Conservation (phyloP, 2,797 vertebrate species). For the Monodelphis domestica region DNA sequence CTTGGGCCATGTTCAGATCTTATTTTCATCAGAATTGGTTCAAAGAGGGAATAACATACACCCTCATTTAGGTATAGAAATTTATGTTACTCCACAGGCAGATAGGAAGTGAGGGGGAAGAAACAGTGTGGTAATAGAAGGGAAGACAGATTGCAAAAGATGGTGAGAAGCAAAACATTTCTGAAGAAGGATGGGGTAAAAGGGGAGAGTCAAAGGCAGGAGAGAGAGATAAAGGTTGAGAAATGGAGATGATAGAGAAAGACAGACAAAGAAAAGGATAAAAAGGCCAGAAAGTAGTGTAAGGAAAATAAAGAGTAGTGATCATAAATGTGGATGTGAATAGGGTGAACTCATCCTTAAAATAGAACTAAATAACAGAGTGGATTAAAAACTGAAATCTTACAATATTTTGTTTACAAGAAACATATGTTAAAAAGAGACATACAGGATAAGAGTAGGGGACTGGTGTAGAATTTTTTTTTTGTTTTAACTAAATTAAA, state of each 20-base stretch:
- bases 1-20: not conserved
- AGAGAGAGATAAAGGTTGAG: too few species aligned
- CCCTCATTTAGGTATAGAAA: not conserved
- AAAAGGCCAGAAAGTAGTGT: too few species aligned
- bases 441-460: too few species aligned
- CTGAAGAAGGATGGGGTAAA: not conserved
- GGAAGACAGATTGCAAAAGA: not conserved
- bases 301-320: not conserved
- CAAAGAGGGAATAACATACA: not conserved
- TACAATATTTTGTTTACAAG: too few species aligned
- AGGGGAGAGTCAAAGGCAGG: too few species aligned
- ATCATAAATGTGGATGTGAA: not conserved
- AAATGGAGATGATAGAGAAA: too few species aligned
- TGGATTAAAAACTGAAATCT: too few species aligned
- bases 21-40: not conserved
- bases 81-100: not conserved
- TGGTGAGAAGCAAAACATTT: not conserved
- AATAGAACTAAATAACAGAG: not conserved
- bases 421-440: too few species aligned
- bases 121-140: not conserved
- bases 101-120: not conserved
- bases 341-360: not conserved
- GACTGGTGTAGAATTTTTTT: too few species aligned
- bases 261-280: too few species aligned
- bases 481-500: too few species aligned